phyloP scores from a whole-genome alignment of 2,888 invertebrate species.

The Phengaris alcon region DNA sequence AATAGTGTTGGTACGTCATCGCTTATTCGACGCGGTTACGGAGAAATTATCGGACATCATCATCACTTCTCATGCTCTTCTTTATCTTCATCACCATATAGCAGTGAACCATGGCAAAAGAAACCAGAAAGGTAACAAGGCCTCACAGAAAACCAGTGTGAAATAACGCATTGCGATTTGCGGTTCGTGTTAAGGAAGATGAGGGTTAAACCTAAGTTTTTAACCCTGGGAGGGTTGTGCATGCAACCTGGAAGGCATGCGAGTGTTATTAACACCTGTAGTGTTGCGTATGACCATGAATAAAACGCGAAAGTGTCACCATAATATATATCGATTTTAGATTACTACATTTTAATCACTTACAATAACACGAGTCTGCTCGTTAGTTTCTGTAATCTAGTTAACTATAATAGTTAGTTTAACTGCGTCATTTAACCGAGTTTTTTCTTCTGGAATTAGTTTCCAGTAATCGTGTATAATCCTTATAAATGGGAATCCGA shows the following conservation, averaged over 20 bases:
- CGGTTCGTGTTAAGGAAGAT: too few relatives aligned
- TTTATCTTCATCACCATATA: background rate
- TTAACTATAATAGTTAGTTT: background rate
- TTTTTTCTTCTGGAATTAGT: background rate
- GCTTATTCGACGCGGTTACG: slow-evolving; percentile 11
- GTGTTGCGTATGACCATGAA: too few relatives aligned
- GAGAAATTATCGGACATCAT: background rate
- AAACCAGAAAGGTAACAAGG: too few relatives aligned
- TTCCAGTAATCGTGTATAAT: background rate
- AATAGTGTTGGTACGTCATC: background rate
- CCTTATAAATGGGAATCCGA: background rate
- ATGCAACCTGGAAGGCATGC: too few relatives aligned
- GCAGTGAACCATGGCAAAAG: too few relatives aligned
- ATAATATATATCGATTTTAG: background rate
- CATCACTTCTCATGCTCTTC: background rate
- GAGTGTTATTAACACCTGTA: too few relatives aligned
- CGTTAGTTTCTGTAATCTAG: background rate
- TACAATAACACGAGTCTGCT: background rate
- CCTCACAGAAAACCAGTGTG: too few relatives aligned
- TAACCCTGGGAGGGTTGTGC: too few relatives aligned
- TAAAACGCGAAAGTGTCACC: too few relatives aligned
- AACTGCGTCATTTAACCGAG: slow-evolving; percentile 12
- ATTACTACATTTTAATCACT: slow-evolving; percentile 6
- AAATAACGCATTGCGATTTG: too few relatives aligned
- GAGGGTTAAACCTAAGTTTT: too few relatives aligned